Conservation (phyloP, 2,888 invertebrate species). For the Drosophila mercatorum region DNA sequence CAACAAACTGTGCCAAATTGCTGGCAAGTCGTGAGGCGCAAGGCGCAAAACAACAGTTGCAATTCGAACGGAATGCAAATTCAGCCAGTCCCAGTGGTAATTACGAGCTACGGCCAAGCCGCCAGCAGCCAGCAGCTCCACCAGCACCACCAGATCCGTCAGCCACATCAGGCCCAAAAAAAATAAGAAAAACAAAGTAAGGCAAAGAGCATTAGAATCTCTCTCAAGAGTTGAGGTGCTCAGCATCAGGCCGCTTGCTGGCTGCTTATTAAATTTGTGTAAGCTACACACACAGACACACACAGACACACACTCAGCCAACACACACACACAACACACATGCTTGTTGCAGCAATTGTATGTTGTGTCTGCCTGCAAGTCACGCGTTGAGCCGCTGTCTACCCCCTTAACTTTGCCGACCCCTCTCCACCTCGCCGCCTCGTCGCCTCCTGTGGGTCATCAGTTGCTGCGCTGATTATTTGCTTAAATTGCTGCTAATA, state of each 20-base stretch:
- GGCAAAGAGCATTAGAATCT: constrained; percentile 46
- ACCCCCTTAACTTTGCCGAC: neutral
- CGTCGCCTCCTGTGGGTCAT: constrained; percentile 16
- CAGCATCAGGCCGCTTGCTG: constrained; percentile 41
- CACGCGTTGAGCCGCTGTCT: constrained; percentile 60
- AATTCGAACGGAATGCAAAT: constrained; percentile 83
- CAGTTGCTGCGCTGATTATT: constrained; percentile 81
- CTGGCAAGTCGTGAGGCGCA: constrained; percentile 74
- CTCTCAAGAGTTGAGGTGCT: constrained; percentile 34
- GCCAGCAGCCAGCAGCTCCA: constrained; percentile 25
- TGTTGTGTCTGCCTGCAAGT: constrained; percentile 67
- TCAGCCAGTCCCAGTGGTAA: constrained; percentile 71
- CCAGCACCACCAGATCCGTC: constrained; percentile 44
- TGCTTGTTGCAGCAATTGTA: constrained; percentile 53
- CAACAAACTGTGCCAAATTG: constrained; percentile 72
- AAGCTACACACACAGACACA: constrained; percentile 48
- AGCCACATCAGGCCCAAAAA: constrained; percentile 39
- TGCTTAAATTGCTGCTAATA: constrained; percentile 84
- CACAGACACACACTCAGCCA: constrained; percentile 22
- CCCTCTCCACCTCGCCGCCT: neutral
- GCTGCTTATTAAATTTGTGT: constrained; percentile 69
- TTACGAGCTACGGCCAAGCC: constrained; percentile 67
- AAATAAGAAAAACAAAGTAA: constrained; percentile 15
- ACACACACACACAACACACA: neutral
- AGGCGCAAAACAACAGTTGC: constrained; percentile 82